These are phyloP conservation scores for Rhinopithecus roxellana DNA, from an alignment of 2,113 vertebrate species.

Conservation along the genomic window DNA sequence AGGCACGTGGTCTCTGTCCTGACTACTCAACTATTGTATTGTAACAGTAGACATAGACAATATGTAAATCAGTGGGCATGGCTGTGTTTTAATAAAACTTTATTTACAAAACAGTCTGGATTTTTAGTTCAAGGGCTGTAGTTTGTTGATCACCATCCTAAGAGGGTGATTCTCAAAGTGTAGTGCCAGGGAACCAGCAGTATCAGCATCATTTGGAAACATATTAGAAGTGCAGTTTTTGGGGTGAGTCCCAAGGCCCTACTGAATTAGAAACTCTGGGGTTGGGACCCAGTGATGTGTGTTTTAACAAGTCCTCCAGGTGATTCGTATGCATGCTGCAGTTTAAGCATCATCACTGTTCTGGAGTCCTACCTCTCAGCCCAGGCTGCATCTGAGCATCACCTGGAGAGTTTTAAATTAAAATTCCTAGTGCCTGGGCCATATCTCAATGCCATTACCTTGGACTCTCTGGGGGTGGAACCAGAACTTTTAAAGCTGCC, in stretches of 20 bases:
- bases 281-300: background rate
- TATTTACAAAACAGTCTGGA: background rate
- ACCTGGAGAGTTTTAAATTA: background rate
- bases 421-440: background rate
- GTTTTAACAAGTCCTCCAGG: background rate
- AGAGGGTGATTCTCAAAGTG: background rate
- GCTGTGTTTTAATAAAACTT: constrained; percentile 21
- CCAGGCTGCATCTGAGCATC: background rate
- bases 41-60: background rate
- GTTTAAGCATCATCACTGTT: background rate
- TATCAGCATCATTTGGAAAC: background rate
- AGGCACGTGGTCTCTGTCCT: background rate
- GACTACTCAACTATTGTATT: background rate
- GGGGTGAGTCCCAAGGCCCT: background rate
- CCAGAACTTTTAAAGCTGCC: background rate
- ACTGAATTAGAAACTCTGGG: background rate
- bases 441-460: background rate
- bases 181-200: background rate
- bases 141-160: background rate
- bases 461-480: background rate
- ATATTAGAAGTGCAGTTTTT: background rate
- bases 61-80: background rate
- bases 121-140: background rate
- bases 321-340: background rate
- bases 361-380: background rate